A percentile compares a stretch with the other conserved stretches of the same genome.
Conservation (phyloP, 2,888 invertebrate species). For the Thalpophila matura region DNA sequence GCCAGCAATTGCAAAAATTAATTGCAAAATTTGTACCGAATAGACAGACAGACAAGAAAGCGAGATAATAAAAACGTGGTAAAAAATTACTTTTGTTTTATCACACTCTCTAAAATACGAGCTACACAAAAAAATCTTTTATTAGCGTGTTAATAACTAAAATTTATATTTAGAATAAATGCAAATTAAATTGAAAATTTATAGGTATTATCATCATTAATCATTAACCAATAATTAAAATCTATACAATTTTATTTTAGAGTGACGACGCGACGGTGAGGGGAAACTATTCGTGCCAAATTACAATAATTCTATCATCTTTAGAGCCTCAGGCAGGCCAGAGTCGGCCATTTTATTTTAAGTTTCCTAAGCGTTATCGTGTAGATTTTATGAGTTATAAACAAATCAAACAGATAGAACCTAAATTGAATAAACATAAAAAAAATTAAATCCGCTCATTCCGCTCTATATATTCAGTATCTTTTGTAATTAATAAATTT, state of each 20-base stretch:
- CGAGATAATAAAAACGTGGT: too few relatives aligned
- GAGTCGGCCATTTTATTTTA: slow-evolving; percentile 27
- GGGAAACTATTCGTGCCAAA: slow-evolving; percentile 11
- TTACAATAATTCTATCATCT: slow-evolving; percentile 45
- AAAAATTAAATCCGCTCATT: slow-evolving; percentile 44
- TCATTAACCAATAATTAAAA: slow-evolving; percentile 48
- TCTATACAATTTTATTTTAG: slow-evolving; percentile 2
- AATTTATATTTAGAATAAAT: slow-evolving; percentile 12
- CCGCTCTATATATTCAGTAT: slow-evolving; percentile 42
- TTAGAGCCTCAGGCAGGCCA: slow-evolving; percentile 33
- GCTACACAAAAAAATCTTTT: background rate
- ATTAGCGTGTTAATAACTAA: slow-evolving; percentile 17
- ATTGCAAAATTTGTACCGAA: too few relatives aligned
- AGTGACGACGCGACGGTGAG: background rate
- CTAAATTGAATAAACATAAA: slow-evolving; percentile 43
- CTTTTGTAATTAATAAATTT: slow-evolving; percentile 46
- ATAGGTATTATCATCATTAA: slow-evolving; percentile 47
- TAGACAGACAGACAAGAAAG: too few relatives aligned
- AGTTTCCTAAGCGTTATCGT: slow-evolving; percentile 13
- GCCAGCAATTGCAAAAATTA: too few relatives aligned
- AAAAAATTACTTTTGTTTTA: too few relatives aligned
- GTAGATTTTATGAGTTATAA: slow-evolving; percentile 46
- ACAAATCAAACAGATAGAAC: slow-evolving; percentile 25
- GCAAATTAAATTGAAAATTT: slow-evolving; percentile 34
- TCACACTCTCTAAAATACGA: too few relatives aligned